A percentile compares a stretch with the other conserved stretches of the same genome.
phyloP scores from a whole-genome alignment of 2,888 invertebrate genomes.

The Apamea anceps region DNA sequence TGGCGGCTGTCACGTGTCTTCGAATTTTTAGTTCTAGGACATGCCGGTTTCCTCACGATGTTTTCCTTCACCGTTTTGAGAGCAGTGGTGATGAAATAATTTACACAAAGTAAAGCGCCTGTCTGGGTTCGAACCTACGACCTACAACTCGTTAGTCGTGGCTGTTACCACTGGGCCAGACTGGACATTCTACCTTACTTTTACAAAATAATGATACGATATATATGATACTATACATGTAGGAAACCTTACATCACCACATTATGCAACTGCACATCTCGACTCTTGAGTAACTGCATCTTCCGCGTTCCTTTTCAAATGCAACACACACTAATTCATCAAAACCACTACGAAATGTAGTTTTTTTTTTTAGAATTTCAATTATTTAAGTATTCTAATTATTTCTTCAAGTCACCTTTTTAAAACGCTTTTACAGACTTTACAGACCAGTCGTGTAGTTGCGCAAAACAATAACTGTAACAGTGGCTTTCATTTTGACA shows the following conservation, averaged over 20 bases:
- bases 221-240: not conserved
- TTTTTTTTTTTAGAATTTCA: not conserved
- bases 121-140: no score
- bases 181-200: not conserved
- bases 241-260: not conserved
- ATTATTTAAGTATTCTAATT: not conserved
- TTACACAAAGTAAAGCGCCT: not conserved
- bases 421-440: not conserved
- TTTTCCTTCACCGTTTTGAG: not conserved
- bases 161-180: not conserved
- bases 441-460: not conserved
- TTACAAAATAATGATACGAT: not conserved
- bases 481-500: no score
- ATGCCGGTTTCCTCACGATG: not conserved
- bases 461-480: no score
- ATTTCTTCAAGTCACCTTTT: not conserved
- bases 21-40: not conserved
- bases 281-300: not conserved
- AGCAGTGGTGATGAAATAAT: not conserved
- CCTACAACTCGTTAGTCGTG: no score
- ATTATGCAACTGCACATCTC: slow-evolving; percentile 7
- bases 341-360: not conserved
- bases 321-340: not conserved
- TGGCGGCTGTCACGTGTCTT: no score
- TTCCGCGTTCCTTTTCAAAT: slow-evolving; percentile 11